Evolutionary conservation across 2,113 vertebrate genomes (phyloP).

Genomic region (Lasiurus cinereus): DNA sequence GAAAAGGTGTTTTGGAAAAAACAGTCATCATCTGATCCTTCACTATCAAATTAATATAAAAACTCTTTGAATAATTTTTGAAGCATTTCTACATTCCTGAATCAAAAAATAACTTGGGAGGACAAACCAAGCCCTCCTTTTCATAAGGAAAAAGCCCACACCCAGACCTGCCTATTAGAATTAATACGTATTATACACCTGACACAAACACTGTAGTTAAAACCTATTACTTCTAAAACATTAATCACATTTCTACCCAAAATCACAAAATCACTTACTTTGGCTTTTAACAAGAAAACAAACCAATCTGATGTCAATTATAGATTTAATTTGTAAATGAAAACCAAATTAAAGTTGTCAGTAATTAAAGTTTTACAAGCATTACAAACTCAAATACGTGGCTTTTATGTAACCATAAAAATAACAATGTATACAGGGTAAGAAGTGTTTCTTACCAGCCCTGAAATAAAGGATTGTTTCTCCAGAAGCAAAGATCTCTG

Average conservation of each 20-base stretch:
- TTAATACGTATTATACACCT: not conserved
- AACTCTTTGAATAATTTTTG: constrained; percentile 1
- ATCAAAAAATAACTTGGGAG: constrained; percentile 10
- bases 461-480: not conserved
- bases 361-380: constrained; percentile 75
- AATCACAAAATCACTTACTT: constrained; percentile 61
- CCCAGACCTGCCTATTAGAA: not conserved
- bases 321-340: constrained; percentile 53
- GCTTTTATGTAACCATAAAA: constrained; percentile 57
- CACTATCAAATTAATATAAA: constrained; percentile 25
- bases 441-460: not conserved
- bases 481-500: constrained; percentile 46
- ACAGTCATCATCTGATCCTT: not conserved
- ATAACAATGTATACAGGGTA: not conserved
- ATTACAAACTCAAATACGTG: constrained; percentile 61
- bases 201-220: constrained; percentile 25
- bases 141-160: not conserved
- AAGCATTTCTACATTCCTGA: not conserved
- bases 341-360: constrained; percentile 78
- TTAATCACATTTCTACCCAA: constrained; percentile 32
- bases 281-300: constrained; percentile 64
- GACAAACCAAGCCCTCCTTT: not conserved
- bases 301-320: constrained; percentile 64
- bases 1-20: constrained; percentile 20
- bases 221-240: constrained; percentile 45